Evolutionary conservation across 2,888 invertebrate genomes (phyloP).

Genomic region (Phasia obesa): DNA sequence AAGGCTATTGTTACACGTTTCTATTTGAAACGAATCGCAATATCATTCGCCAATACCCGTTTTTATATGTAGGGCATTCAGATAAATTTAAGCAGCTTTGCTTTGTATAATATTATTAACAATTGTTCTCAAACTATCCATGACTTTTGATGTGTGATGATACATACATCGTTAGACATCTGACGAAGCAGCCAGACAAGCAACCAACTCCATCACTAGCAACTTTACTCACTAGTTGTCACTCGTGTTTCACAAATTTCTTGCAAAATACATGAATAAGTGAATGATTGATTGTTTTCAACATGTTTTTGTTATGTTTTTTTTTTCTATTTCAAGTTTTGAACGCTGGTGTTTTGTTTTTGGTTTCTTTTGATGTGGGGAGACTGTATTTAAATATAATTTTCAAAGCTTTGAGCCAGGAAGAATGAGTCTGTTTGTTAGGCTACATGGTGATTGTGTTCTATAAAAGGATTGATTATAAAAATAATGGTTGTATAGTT

Average conservation of each 20-base stretch:
- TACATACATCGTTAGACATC: conserved; percentile 59
- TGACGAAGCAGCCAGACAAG: conserved; percentile 38
- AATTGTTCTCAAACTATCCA: conserved; percentile 61
- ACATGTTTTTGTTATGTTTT: conserved; percentile 29
- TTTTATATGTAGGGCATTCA: conserved; percentile 4
- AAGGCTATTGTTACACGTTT: neutral
- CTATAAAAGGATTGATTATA: conserved; percentile 59
- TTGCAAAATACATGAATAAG: conserved; percentile 49
- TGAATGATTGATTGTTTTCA: conserved; percentile 68
- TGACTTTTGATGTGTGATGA: conserved; percentile 58
- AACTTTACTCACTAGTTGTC: conserved; percentile 56
- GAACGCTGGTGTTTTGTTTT: neutral
- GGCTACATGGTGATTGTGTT: conserved; percentile 22
- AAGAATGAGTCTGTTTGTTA: conserved; percentile 31
- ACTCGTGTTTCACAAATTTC: conserved; percentile 46
- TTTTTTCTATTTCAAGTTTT: conserved; percentile 34
- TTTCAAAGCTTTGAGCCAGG: conserved; percentile 16
- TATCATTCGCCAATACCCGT: neutral
- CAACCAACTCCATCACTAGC: conserved; percentile 27
- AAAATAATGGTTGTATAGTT: conserved; percentile 41
- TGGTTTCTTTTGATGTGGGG: neutral
- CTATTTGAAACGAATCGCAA: neutral
- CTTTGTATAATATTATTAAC: conserved; percentile 18
- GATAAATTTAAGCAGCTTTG: conserved; percentile 35
- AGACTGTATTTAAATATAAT: conserved; percentile 14